Conservation (phyloP, 64 coral and sea anemone genomes). For the Catalaphyllia jardinei region DNA sequence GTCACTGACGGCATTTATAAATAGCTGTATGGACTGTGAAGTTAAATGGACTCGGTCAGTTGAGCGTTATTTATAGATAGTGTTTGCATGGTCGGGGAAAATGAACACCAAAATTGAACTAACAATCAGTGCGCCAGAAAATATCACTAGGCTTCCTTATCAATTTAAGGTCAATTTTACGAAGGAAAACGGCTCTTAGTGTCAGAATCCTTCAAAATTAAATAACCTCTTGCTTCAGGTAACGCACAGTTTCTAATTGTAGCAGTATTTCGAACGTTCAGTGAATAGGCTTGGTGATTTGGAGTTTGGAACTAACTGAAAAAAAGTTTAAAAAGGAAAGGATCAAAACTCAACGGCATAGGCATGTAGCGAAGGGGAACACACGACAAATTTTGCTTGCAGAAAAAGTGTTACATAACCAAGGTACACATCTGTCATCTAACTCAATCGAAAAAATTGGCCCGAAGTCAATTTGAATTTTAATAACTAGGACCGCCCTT, state of each 20-base stretch:
- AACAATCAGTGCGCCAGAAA: not conserved
- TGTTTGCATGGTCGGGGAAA: not conserved
- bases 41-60: too few species aligned
- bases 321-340: too few species aligned
- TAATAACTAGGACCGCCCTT: not conserved
- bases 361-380: not conserved
- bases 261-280: not conserved
- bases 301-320: too few species aligned
- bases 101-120: not conserved
- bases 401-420: too few species aligned
- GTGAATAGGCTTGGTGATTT: not conserved
- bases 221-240: not conserved
- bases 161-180: not conserved
- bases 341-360: too few species aligned
- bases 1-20: too few species aligned
- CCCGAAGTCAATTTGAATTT: too few species aligned
- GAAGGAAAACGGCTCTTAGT: not conserved
- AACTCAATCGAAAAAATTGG: too few species aligned
- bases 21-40: too few species aligned
- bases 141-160: not conserved
- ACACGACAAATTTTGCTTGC: too few species aligned
- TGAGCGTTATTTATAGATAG: not conserved
- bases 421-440: too few species aligned
- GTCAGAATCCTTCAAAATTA: not conserved
- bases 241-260: not conserved